Evolutionary conservation across 2,888 invertebrate species (phyloP).

Genomic region (Platycnemis pennipes): DNA sequence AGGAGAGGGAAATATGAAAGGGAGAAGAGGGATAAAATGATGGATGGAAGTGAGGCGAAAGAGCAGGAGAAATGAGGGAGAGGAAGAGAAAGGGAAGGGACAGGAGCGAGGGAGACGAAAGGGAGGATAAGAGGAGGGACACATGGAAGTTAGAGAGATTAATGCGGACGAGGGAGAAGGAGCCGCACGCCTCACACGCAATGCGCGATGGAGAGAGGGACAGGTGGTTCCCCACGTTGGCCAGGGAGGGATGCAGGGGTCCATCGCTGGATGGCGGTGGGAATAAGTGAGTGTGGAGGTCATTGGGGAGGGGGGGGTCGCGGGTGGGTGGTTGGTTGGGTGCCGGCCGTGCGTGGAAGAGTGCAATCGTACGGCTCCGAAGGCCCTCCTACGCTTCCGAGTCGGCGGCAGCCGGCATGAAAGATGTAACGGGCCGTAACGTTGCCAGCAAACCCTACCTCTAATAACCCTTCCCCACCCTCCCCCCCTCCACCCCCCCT

Average conservation of each 20-base stretch:
- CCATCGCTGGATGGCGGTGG: neutral
- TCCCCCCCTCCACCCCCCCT: neutral
- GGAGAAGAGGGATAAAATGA: neutral
- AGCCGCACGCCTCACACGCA: neutral
- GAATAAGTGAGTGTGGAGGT: neutral
- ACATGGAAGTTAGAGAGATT: too few relatives aligned
- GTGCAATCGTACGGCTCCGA: neutral
- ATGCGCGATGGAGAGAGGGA: neutral
- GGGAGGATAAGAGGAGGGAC: too few relatives aligned
- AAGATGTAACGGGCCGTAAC: conserved; percentile 25
- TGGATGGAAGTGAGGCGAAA: too few relatives aligned
- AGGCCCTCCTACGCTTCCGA: neutral
- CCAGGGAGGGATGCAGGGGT: neutral
- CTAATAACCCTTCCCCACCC: neutral
- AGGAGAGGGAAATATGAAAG: neutral
- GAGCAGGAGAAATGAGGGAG: too few relatives aligned
- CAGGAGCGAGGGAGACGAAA: too few relatives aligned
- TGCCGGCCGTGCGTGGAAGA: neutral
- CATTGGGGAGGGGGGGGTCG: neutral
- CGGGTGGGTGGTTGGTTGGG: conserved; percentile 4
- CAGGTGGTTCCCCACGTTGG: neutral
- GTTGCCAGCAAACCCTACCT: neutral
- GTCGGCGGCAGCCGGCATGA: neutral
- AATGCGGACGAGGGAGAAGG: neutral
- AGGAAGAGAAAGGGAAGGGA: too few relatives aligned